phyloP scores from a whole-genome alignment of 2,113 vertebrate species.

The Bos indicus region DNA sequence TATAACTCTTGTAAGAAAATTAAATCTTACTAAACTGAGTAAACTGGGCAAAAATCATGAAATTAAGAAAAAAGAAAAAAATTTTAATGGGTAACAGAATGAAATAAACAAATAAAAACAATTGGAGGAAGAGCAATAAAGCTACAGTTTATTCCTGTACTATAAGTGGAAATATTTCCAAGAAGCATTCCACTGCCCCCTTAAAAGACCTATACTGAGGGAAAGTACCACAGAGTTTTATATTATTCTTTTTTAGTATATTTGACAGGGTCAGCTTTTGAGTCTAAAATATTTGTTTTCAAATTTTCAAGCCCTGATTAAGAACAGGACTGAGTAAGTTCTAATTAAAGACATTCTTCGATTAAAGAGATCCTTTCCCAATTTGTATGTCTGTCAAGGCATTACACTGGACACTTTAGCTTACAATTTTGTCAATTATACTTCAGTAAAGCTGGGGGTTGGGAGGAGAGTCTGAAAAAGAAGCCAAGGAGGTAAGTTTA shows the following conservation, averaged over 20 bases:
- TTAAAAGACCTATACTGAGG: not conserved
- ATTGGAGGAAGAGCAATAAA: not conserved
- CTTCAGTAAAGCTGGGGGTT: not conserved
- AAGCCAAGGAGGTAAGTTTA: not conserved
- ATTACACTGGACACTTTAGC: not conserved
- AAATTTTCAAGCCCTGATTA: not conserved
- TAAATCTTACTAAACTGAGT: not conserved
- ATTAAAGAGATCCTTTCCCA: not conserved
- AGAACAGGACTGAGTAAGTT: not conserved
- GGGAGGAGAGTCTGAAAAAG: not conserved
- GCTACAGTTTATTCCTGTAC: not conserved
- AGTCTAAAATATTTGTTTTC: conserved; percentile 21
- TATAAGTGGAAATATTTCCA: conserved; percentile 9
- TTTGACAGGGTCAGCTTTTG: not conserved
- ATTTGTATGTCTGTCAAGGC: not conserved
- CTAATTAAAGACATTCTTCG: not conserved
- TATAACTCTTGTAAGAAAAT: not conserved
- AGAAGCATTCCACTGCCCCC: not conserved
- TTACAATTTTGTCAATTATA: not conserved
- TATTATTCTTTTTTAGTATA: not conserved
- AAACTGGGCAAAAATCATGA: not conserved
- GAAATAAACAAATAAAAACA: not conserved
- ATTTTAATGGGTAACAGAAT: not conserved
- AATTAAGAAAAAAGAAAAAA: not conserved
- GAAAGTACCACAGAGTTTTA: not conserved